Conservation (phyloP, 2,888 invertebrate genomes). For the Caradrina clavipalpis region DNA sequence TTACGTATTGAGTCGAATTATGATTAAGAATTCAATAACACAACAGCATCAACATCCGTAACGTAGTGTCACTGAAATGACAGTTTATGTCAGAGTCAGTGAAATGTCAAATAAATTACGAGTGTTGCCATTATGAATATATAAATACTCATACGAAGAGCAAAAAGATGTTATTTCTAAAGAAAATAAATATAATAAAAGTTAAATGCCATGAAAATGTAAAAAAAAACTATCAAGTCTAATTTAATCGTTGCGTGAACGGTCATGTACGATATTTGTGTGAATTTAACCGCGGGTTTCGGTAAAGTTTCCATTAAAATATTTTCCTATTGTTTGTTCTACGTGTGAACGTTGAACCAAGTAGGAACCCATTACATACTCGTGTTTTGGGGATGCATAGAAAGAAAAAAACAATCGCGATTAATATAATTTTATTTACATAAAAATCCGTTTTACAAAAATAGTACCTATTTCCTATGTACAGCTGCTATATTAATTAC, state of each 20-base stretch:
- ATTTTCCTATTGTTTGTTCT: too few species aligned
- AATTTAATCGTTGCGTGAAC: too few species aligned
- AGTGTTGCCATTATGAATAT: slow-evolving; percentile 3
- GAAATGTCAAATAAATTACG: slow-evolving; percentile 20
- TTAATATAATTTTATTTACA: slow-evolving; percentile 47
- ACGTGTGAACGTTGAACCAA: too few species aligned
- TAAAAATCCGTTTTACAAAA: slow-evolving; percentile 35
- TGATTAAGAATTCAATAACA: slow-evolving; percentile 85
- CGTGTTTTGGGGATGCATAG: background rate
- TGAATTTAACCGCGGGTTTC: too few species aligned
- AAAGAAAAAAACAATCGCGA: background rate
- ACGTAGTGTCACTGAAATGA: slow-evolving; percentile 55
- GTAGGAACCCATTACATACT: too few species aligned
- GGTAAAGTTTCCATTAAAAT: too few species aligned
- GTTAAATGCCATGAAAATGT: background rate
- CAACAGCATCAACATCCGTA: slow-evolving; percentile 70
- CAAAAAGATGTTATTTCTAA: too few species aligned
- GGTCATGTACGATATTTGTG: too few species aligned
- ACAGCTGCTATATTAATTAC: slow-evolving; percentile 22
- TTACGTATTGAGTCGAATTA: slow-evolving; percentile 88
- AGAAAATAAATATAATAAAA: slow-evolving; percentile 8
- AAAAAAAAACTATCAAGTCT: too few species aligned
- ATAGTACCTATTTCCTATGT: slow-evolving; percentile 21
- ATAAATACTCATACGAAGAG: too few species aligned
- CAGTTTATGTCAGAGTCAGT: slow-evolving; percentile 27